These are phyloP conservation scores for Chymomyza costata DNA, from an alignment of 1,140 invertebrate species.

Conservation along the genomic window DNA sequence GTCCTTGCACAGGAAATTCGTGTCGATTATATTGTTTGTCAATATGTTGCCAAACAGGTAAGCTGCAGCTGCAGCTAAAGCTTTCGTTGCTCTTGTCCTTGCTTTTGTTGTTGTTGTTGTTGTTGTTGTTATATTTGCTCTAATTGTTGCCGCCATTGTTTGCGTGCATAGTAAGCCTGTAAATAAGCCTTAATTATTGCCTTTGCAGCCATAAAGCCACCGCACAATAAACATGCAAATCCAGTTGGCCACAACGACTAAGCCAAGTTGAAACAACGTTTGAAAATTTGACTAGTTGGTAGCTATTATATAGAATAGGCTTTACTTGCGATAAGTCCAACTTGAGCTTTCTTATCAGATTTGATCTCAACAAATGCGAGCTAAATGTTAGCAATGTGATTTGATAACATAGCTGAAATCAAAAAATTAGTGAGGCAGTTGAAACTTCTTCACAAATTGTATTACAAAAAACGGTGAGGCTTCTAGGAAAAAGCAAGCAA, in stretches of 20 bases:
- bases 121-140: slow-evolving; percentile 6
- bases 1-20: slow-evolving; percentile 21
- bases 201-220: slow-evolving; percentile 66
- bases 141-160: neutral
- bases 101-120: slow-evolving; percentile 11
- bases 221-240: slow-evolving; percentile 70
- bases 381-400: too few species aligned
- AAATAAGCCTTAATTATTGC: slow-evolving; percentile 71
- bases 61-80: slow-evolving; percentile 33
- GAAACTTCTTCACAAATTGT: too few species aligned
- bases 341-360: too few species aligned
- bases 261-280: neutral
- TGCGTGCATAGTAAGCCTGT: slow-evolving; percentile 52
- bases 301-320: too few species aligned
- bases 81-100: slow-evolving; percentile 28
- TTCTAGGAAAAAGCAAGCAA: too few species aligned
- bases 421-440: too few species aligned
- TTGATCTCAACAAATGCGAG: too few species aligned
- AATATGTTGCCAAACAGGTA: slow-evolving; percentile 34
- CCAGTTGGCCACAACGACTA: slow-evolving; percentile 19
- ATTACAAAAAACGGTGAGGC: too few species aligned
- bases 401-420: too few species aligned
- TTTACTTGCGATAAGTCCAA: too few species aligned
- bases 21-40: slow-evolving; percentile 40
- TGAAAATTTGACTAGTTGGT: too few species aligned